Evolutionary conservation across 2,888 invertebrate genomes (phyloP).

Genomic region (Busseola fusca): DNA sequence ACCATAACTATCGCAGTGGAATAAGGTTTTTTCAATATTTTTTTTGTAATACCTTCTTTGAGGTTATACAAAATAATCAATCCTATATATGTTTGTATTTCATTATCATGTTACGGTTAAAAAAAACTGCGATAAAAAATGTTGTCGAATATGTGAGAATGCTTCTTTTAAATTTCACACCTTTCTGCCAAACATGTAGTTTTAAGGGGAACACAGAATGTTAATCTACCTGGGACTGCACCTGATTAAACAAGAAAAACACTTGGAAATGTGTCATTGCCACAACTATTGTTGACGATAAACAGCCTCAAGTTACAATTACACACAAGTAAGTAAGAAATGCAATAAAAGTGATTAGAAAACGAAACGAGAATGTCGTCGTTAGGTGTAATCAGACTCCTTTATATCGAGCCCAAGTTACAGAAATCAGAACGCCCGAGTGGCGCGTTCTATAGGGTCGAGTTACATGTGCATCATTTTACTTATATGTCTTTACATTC

Average conservation of each 20-base stretch:
- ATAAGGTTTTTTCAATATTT: not conserved
- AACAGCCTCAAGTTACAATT: conserved; percentile 41
- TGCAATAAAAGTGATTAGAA: conserved; percentile 71
- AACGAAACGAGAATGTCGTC: conserved; percentile 66
- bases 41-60: not conserved
- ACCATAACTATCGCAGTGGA: not conserved
- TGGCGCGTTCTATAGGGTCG: conserved; percentile 52
- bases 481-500: conserved; percentile 43
- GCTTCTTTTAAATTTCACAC: conserved; percentile 15
- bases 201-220: conserved; percentile 18
- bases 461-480: conserved; percentile 62
- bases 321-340: conserved; percentile 33
- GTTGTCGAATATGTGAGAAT: not conserved
- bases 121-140: conserved; percentile 17
- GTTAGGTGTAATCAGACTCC: conserved; percentile 65
- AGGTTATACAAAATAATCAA: not conserved
- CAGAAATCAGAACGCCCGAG: conserved; percentile 68
- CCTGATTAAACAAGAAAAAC: conserved; percentile 41
- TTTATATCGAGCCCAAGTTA: conserved; percentile 61
- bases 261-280: conserved; percentile 25
- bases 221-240: conserved; percentile 36
- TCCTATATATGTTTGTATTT: not conserved
- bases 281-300: conserved; percentile 3
- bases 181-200: conserved; percentile 17
- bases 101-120: not conserved